Percentiles rank a stretch among this genome's conserved stretches.
phyloP scores from a whole-genome alignment of 2,797 vertebrate genomes.

The Enteromius thamalakanensis region DNA sequence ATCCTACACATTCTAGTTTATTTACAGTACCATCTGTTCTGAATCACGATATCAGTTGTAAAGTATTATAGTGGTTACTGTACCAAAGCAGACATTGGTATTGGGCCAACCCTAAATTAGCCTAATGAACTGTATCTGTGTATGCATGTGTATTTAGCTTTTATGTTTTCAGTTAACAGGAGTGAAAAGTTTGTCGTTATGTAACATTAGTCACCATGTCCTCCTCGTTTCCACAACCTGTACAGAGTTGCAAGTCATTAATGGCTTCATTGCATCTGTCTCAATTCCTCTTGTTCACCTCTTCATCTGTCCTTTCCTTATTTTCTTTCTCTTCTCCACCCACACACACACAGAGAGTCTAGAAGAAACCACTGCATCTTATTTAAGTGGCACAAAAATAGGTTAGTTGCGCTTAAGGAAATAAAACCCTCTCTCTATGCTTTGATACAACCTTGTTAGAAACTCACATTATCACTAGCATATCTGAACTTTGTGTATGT shows the following conservation, averaged over 20 bases:
- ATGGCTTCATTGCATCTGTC: neutral
- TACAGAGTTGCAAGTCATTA: slow-evolving; percentile 3
- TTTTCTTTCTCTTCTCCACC: slow-evolving; percentile 2
- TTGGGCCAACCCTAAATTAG: neutral
- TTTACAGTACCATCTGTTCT: slow-evolving; percentile 2
- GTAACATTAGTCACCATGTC: neutral
- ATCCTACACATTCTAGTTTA: slow-evolving; percentile 1
- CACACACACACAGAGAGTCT: neutral
- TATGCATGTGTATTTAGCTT: neutral
- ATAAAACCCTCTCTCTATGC: neutral
- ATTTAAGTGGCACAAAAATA: slow-evolving; percentile 2
- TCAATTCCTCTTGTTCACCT: neutral
- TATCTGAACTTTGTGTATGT: neutral
- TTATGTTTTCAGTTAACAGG: neutral
- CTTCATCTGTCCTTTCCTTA: neutral
- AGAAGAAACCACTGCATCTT: slow-evolving; percentile 9
- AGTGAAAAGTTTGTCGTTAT: neutral
- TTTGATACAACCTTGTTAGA: slow-evolving; percentile 7
- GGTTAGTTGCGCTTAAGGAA: neutral
- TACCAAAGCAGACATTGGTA: neutral
- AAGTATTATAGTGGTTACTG: neutral
- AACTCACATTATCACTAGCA: neutral
- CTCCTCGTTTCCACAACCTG: neutral
- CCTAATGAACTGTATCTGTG: neutral
- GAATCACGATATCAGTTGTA: neutral